Evolutionary conservation across 1,140 invertebrate species (phyloP).

Genomic region (Lethocerus indicus): DNA sequence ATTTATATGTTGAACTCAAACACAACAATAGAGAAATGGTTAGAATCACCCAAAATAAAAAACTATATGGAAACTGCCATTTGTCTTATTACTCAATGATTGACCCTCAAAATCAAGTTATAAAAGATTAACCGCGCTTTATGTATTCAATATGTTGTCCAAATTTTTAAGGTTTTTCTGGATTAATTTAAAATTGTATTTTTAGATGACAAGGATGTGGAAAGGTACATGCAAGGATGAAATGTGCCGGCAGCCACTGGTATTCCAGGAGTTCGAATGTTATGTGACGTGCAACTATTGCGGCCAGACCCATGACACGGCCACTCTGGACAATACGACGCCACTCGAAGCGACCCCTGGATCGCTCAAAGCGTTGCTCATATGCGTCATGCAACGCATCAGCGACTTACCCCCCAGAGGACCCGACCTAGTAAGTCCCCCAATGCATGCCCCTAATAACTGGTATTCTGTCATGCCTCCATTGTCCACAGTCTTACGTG

Average conservation of each 20-base stretch:
- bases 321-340: constrained; percentile 1
- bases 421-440: constrained; percentile 14
- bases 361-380: background rate
- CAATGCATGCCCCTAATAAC: too few relatives aligned
- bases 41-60: too few relatives aligned
- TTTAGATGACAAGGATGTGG: constrained; percentile 11
- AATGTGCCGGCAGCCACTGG: constrained; percentile 10
- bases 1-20: too few relatives aligned
- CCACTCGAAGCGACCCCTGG: constrained; percentile 9
- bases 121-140: too few relatives aligned
- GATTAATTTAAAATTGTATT: too few relatives aligned
- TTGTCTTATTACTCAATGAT: too few relatives aligned
- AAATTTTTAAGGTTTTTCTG: too few relatives aligned
- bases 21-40: too few relatives aligned
- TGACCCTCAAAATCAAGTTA: too few relatives aligned
- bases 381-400: constrained; percentile 1
- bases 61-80: too few relatives aligned
- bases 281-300: constrained; percentile 15
- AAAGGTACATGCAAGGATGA: constrained; percentile 15
- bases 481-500: background rate
- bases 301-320: constrained; percentile 14
- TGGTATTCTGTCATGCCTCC: background rate
- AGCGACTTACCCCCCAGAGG: constrained; percentile 12
- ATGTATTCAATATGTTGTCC: too few relatives aligned
- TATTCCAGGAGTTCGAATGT: constrained; percentile 7